Evolutionary conservation across 1,140 invertebrate species (phyloP), one percentile per base, ranked within the genome.

Genomic region (Medauroidea extradentata): DNA sequence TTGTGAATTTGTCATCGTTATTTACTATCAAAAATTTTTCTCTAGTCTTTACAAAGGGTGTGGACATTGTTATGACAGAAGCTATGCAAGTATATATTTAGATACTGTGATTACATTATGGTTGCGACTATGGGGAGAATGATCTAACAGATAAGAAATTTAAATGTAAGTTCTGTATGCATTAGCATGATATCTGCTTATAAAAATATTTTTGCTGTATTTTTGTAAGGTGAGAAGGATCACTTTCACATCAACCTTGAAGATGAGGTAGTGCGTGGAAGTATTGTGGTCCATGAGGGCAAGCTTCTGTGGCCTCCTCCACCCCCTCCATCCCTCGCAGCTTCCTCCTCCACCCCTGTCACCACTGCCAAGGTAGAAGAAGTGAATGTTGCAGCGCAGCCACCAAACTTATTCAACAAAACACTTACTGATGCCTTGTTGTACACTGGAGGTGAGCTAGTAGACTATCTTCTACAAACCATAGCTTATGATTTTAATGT

Each of bases 251-350:
- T 94, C 42, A 86, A 93, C 74, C 72, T 93, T 43, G 83, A 88
- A 62, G 91, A 94, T 75, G 92, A 95, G 75, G 92, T 95, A 25
- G 86, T 91, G 1, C 77, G 91, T 46, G 92, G 92, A 0, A 85
- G 87, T 53, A 90, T 93, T 63, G 81, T 95, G 53, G 73, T 91
- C 13, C 71, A 84, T 38, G 75, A 90, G 63, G 92, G 92, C 5
- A 74, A 86, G 67, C 71, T 92, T 27, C 67, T 92, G 69, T 94
- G 91, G 88, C 92, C 92, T 5, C 84, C 91, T 44, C 87, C 87
- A 53, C 79, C 84, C 13, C 78, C 83, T 13, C 78, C 82, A 8
- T 75, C 73, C 49, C 71, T 78, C 62, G 71, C 79, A 39, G 66
- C 76, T 24, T 63, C 71, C 9, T 65, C 73, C 23, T 60, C 72